Conservation (phyloP, 2,113 vertebrate species). For the Sciurus niger region DNA sequence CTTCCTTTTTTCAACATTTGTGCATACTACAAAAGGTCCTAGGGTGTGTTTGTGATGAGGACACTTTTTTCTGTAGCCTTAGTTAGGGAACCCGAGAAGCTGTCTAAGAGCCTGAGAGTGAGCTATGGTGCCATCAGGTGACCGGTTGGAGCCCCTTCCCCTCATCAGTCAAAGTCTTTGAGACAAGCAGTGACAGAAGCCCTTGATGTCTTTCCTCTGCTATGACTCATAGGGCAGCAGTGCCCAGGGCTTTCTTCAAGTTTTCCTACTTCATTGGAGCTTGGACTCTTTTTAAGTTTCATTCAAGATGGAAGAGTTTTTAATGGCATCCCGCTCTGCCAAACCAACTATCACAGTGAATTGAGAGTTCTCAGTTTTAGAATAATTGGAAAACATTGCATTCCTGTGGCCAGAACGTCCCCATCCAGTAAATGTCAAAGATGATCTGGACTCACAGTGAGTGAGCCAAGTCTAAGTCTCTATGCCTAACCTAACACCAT, state of each 20-base stretch:
- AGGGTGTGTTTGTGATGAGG: background rate
- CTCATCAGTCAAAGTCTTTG: background rate
- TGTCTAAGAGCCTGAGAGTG: conserved; percentile 3
- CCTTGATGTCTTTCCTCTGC: conserved; percentile 44
- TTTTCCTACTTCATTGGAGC: conserved; percentile 48
- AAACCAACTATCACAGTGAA: conserved; percentile 57
- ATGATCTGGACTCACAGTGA: background rate
- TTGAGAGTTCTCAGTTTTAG: conserved; percentile 65
- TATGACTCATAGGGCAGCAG: conserved; percentile 53
- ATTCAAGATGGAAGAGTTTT: conserved; percentile 60
- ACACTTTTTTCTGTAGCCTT: conserved; percentile 11
- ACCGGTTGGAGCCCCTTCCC: background rate
- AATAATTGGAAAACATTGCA: conserved; percentile 60
- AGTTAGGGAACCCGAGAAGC: background rate
- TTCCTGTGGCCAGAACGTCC: conserved; percentile 46
- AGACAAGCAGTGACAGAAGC: background rate
- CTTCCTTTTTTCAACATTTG: background rate
- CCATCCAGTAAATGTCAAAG: conserved; percentile 64
- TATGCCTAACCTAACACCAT: background rate
- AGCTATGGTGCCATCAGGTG: background rate
- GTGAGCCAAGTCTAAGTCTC: background rate
- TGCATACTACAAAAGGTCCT: background rate
- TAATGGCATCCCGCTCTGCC: conserved; percentile 39
- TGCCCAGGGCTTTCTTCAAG: conserved; percentile 19
- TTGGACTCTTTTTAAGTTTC: conserved; percentile 63